phyloP scores from a whole-genome alignment of 2,888 invertebrate genomes.

The Andrena haemorrhoa region DNA sequence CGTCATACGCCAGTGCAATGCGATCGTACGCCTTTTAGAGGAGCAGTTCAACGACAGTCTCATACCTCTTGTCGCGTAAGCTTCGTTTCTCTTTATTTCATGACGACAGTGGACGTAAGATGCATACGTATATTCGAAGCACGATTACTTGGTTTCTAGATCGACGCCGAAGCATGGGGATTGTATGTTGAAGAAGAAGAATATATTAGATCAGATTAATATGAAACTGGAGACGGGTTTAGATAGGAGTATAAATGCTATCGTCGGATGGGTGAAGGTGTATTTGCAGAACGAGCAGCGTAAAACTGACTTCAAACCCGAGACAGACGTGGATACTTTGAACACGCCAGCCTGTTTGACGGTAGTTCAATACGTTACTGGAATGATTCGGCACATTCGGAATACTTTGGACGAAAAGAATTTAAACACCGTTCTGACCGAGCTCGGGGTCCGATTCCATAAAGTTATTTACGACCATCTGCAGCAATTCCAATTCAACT shows the following conservation, averaged over 20 bases:
- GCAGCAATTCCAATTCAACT: constrained; percentile 97
- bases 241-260: constrained; percentile 94
- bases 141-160: constrained; percentile 85
- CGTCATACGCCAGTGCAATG: constrained; percentile 96
- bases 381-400: constrained; percentile 91
- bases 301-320: constrained; percentile 97
- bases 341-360: constrained; percentile 93
- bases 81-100: constrained; percentile 72
- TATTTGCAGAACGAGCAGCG: constrained; percentile 97
- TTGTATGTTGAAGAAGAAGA: constrained; percentile 94
- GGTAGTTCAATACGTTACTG: constrained; percentile 93
- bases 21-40: constrained; percentile 96
- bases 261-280: constrained; percentile 96
- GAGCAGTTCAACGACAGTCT: constrained; percentile 96
- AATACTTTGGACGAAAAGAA: constrained; percentile 96
- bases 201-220: constrained; percentile 95
- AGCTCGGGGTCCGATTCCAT: constrained; percentile 96
- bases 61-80: constrained; percentile 94
- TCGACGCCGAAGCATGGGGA: constrained; percentile 95
- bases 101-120: background rate
- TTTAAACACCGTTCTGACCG: constrained; percentile 93
- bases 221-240: constrained; percentile 95
- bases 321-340: constrained; percentile 94
- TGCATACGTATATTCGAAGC: background rate
- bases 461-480: constrained; percentile 97